A percentile compares a stretch with the other conserved stretches of the same genome.
Evolutionary conservation across 2,113 vertebrate genomes (phyloP).

Genomic region (Tragelaphus imberbis): DNA sequence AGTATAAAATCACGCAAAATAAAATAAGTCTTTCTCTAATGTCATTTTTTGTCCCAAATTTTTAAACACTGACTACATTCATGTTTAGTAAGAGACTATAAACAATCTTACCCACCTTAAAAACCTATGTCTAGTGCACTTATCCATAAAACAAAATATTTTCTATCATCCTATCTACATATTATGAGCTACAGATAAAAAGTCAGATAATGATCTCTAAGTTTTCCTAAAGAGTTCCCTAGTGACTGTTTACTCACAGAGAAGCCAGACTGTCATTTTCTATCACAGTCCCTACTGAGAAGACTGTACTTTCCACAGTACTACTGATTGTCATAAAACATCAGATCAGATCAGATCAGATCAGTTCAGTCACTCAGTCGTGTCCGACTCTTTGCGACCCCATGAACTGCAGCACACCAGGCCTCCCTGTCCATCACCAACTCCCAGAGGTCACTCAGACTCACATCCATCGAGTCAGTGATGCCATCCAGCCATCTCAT

Average conservation of each 20-base stretch:
- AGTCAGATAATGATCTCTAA: conserved; percentile 43
- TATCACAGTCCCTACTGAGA: conserved; percentile 62
- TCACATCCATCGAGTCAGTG: too few relatives aligned
- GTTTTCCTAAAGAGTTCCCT: conserved; percentile 59
- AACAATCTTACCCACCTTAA: not conserved
- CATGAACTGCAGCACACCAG: too few relatives aligned
- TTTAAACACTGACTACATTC: not conserved
- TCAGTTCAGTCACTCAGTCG: too few relatives aligned
- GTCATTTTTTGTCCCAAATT: not conserved
- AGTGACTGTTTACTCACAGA: not conserved
- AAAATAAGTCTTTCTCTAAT: not conserved
- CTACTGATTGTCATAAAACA: conserved; percentile 53
- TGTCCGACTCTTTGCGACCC: too few relatives aligned
- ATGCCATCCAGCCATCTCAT: too few relatives aligned
- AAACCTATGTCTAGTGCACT: not conserved
- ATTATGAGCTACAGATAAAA: conserved; percentile 32
- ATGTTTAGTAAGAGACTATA: not conserved
- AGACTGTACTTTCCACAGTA: conserved; percentile 81
- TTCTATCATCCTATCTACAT: conserved; percentile 52
- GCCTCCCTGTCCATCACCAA: too few relatives aligned
- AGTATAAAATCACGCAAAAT: not conserved
- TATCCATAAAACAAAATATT: not conserved
- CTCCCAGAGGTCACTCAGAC: too few relatives aligned
- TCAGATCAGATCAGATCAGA: not conserved
- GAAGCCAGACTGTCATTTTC: conserved; percentile 18